Base-by-base conservation (phyloP, 2,113 vertebrate genomes). In the Alaudala cheleensis region DNA sequence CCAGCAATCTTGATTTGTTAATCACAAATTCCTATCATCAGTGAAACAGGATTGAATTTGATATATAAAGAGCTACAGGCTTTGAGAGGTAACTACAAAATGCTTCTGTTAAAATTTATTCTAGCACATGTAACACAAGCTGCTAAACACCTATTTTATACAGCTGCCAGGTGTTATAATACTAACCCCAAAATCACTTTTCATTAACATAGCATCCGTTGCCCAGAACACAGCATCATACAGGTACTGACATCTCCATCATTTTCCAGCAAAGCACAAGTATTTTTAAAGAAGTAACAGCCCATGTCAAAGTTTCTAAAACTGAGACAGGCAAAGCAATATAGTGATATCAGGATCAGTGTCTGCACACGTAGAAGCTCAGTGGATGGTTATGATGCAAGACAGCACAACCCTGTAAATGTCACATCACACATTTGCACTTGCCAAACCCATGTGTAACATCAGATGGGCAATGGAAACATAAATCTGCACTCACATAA, bases 21-120 rank as follows among this genome's bases (percentile, higher is more conserved):
- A 85, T 85, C 66, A 54, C 58, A 85, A 92, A 95, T 92, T 97
- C 84, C 89, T 73, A 73, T 69, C 45, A 13, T 77, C 66, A 90
- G 14, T 29, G 40, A 57, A 82, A 87, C 15, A 79, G 37, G 23
- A 65, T 18, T 1, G 2, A 91, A 62, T 70, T 5, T 28, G 29
- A 70, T 42, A 42, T 72, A 67, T 14, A 18, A 88, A 83, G 65
- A 79, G 37, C 57, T 79, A 74, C 9, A 24, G 29, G 45, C 24
- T 87, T 76, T 76, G 29, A 87, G 78, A 80, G 6, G 7, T 8
- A 89, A 39, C n/a, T 77, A 65, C 23, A 58, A 92, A 91, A 90
- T 42, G 9, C 39, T 91, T 31, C 23, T 89, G 88, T 31, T 60
- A 33, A 87, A 65, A 62, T n/a, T 87, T 73, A 33, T 84, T 88